Evolutionary conservation across 2,888 invertebrate genomes (phyloP).

Genomic region (Pteria penguin): DNA sequence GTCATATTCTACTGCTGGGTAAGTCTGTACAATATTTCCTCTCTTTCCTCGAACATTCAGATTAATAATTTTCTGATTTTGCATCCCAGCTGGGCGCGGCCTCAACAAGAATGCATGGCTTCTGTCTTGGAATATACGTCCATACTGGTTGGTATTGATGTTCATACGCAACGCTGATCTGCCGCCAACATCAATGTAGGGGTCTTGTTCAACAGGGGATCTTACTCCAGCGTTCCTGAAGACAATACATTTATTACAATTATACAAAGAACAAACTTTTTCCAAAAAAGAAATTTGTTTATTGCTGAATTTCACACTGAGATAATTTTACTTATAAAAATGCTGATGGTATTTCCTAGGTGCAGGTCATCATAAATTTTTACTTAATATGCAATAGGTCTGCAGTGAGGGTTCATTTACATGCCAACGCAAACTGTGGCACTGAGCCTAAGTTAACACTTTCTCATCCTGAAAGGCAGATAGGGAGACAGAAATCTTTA

Average conservation of each 20-base stretch:
- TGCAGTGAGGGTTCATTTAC: no score
- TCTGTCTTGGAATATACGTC: constrained; percentile 78
- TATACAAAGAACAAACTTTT: no score
- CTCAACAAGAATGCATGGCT: constrained; percentile 74
- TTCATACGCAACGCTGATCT: constrained; percentile 73
- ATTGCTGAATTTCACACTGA: not conserved
- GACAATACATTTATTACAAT: no score
- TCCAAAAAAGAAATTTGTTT: not conserved
- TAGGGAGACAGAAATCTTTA: no score
- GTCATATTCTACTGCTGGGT: constrained; percentile 79
- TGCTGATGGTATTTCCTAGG: no score
- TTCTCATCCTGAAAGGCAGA: no score
- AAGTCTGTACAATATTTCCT: constrained; percentile 78
- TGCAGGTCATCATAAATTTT: no score
- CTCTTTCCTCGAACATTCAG: constrained; percentile 77
- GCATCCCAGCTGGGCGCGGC: constrained; percentile 63
- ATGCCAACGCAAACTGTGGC: no score
- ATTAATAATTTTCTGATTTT: constrained; percentile 65
- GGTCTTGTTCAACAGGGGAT: constrained; percentile 77
- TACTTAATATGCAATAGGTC: no score
- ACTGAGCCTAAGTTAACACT: no score
- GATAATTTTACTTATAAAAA: no score
- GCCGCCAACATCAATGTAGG: constrained; percentile 74
- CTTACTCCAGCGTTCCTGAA: constrained; percentile 29
- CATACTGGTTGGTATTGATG: constrained; percentile 79